Conservation (phyloP, 2,113 vertebrate species). For the Psettodes erumei region DNA sequence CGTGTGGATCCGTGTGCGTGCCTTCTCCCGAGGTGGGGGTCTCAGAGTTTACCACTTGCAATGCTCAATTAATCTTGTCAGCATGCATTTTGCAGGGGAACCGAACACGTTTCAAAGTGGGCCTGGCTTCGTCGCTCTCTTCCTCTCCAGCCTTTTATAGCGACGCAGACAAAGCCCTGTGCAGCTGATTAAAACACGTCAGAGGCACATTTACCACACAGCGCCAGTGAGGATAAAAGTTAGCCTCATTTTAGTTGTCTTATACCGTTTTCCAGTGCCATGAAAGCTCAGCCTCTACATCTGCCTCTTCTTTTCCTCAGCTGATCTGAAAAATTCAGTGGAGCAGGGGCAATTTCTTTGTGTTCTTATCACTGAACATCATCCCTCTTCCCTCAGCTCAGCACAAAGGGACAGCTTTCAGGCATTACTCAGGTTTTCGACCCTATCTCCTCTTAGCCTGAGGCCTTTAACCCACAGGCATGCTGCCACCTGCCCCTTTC, state of each 20-base stretch:
- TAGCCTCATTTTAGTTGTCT: constrained; percentile 24
- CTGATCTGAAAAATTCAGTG: background rate
- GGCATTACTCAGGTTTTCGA: constrained; percentile 9
- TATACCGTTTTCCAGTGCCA: background rate
- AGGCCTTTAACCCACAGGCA: constrained; percentile 48
- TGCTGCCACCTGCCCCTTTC: constrained; percentile 34
- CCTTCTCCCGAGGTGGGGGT: constrained; percentile 63
- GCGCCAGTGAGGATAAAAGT: constrained; percentile 42
- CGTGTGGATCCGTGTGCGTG: constrained; percentile 15
- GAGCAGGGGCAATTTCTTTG: background rate
- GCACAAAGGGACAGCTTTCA: constrained; percentile 39
- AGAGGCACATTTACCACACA: constrained; percentile 42
- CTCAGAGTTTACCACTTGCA: constrained; percentile 81
- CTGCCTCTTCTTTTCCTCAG: background rate
- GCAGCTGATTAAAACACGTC: constrained; percentile 62
- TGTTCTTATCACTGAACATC: background rate
- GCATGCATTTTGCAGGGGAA: constrained; percentile 80
- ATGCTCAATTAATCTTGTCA: constrained; percentile 91
- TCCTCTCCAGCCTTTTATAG: constrained; percentile 74
- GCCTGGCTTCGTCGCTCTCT: constrained; percentile 74
- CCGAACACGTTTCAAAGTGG: constrained; percentile 78
- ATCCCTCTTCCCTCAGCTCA: constrained; percentile 19
- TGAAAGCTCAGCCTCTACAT: constrained; percentile 22
- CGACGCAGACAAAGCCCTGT: constrained; percentile 57
- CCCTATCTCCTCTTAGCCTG: constrained; percentile 19